A percentile compares a stretch with the other conserved stretches of the same genome.
phyloP scores from a whole-genome alignment of 2,888 invertebrate species.

The Thereva unica region DNA sequence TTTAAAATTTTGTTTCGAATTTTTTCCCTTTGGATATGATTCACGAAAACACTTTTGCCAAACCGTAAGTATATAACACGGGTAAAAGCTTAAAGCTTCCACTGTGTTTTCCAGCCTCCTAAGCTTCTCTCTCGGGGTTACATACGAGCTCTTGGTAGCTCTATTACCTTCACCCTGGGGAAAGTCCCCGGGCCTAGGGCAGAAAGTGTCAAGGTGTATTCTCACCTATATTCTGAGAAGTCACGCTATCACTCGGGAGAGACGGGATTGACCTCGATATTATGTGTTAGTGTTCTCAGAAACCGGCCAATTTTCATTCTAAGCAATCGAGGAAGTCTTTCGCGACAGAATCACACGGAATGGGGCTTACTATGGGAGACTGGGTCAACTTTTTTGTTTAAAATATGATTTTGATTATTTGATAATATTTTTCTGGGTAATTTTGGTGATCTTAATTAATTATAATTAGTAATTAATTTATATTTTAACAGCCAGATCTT shows the following conservation, averaged over 20 bases:
- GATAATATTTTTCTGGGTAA: too few species aligned
- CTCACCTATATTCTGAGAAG: constrained; percentile 55
- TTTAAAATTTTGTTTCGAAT: too few species aligned
- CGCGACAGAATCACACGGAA: constrained; percentile 46
- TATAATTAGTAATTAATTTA: too few species aligned
- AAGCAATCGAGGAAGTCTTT: neutral
- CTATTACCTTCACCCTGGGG: constrained; percentile 53
- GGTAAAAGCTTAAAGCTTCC: too few species aligned
- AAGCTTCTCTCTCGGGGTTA: constrained; percentile 57
- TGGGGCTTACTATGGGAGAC: constrained; percentile 54
- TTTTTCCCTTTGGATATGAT: neutral
- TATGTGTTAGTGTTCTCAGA: constrained; percentile 42
- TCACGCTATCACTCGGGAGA: constrained; percentile 43
- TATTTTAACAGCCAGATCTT: too few species aligned
- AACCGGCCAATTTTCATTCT: constrained; percentile 54
- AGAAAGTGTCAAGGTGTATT: constrained; percentile 58
- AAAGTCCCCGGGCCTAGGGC: constrained; percentile 59
- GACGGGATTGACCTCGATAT: too few species aligned
- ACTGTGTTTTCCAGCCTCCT: constrained; percentile 46
- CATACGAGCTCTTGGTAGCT: constrained; percentile 58
- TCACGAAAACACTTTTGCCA: too few species aligned
- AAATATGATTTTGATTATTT: too few species aligned
- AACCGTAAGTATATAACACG: too few species aligned
- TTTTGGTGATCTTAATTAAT: too few species aligned
- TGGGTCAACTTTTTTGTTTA: constrained; percentile 39